Base-by-base conservation (phyloP, 2,113 vertebrate genomes). In the Ariopsis seemanni region DNA sequence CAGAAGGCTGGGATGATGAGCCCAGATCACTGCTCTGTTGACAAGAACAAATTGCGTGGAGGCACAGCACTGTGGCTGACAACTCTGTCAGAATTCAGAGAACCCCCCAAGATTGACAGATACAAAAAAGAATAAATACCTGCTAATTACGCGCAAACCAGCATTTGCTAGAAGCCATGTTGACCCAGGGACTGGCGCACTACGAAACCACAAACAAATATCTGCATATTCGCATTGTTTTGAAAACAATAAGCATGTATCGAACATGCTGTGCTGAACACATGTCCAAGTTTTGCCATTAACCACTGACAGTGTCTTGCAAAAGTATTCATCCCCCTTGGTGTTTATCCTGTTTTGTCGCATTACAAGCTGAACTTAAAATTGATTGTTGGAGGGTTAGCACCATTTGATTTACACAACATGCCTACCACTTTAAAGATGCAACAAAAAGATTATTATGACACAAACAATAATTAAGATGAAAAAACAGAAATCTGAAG, bases 1-100 rank as follows among this genome's bases (percentile, higher is more conserved):
- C 77, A 90, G 93, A 89, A 94, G 91, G 91, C 93, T 92, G 93
- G 94, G 94, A 92, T 94, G 93, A 92, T 94, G 92, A 93, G 94
- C 87, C 92, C 93, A 92, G 94, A 92, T 96, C 90, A 89, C 93
- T 87, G 86, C 90, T 93, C 77, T 80, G 67, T 90, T 94, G 55
- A 89, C 88, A 94, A 72, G 90, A 92, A 91, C 92, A 95, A 93
- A 86, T 92, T 93, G 93, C 89, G 89, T 91, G 88, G 91, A 92
- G 92, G 92, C 91, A 84, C 91, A 58, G 90, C 85, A 88, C 75
- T 75, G 42, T 83, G 85, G 87, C 83, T 88, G 89, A 88, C 89
- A 92, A 83, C 88, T 93, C 92, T 93, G 91, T 93, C 91, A 94
- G 91, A 93, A 93, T 94, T 93, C 89, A 62, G 75, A 85, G 52